Percentiles rank a stretch among this genome's conserved stretches.
phyloP scores from a whole-genome alignment of 2,888 invertebrate genomes.

The Synergus gifuensis region DNA sequence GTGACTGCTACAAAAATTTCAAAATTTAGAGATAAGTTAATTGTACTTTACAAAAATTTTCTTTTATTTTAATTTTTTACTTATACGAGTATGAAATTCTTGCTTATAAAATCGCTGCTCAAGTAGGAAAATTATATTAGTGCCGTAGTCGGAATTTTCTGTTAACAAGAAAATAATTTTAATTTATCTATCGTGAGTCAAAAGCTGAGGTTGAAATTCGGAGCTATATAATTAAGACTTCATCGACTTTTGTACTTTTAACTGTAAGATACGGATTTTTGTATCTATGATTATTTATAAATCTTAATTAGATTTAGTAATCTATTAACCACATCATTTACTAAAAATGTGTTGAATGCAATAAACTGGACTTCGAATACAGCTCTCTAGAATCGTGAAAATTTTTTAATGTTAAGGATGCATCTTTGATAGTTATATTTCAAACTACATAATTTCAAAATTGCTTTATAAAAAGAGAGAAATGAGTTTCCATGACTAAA shows the following conservation, averaged over 20 bases:
- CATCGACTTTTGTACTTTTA: neutral
- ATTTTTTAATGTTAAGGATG: neutral
- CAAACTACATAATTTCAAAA: neutral
- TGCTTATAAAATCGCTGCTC: conserved; percentile 32
- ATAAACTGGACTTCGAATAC: neutral
- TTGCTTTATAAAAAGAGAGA: no score
- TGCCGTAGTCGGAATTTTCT: conserved; percentile 18
- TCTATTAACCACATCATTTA: neutral
- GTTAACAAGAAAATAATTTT: neutral
- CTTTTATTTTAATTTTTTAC: neutral
- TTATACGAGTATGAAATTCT: neutral
- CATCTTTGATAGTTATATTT: neutral
- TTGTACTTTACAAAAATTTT: neutral
- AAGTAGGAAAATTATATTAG: conserved; percentile 8
- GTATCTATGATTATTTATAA: neutral
- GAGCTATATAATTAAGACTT: neutral
- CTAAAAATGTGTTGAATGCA: neutral
- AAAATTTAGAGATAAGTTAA: conserved; percentile 24
- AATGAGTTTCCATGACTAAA: no score
- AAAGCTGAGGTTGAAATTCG: neutral
- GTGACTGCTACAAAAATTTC: conserved; percentile 5
- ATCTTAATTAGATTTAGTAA: neutral
- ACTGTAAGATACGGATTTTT: neutral
- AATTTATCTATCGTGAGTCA: neutral
- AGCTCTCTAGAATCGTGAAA: neutral